phyloP scores from a whole-genome alignment of 2,113 vertebrate genomes.

The Onychostoma macrolepis region DNA sequence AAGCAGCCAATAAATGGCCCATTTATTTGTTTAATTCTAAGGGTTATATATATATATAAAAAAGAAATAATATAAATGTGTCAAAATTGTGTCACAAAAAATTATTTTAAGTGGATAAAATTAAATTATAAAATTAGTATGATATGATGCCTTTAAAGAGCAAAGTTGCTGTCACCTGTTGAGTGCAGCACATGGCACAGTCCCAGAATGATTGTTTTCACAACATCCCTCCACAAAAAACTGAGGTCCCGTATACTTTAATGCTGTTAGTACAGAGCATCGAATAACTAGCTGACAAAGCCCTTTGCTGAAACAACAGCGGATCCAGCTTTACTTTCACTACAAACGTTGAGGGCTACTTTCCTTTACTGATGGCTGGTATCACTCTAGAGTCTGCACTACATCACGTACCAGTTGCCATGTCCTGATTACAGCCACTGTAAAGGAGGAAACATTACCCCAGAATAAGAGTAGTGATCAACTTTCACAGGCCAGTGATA shows the following conservation, averaged over 20 bases:
- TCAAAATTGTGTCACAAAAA: no score
- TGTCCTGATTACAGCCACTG: slow-evolving; percentile 24
- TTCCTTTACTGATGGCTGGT: not conserved
- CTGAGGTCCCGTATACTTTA: not conserved
- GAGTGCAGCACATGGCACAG: not conserved
- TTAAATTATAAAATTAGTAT: not conserved
- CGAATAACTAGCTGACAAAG: not conserved
- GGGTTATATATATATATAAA: no score
- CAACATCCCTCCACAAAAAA: not conserved
- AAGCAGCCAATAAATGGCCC: no score
- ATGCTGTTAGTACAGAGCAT: not conserved
- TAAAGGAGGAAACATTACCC: slow-evolving; percentile 48
- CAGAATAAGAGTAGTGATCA: slow-evolving; percentile 19
- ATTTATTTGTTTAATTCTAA: not conserved
- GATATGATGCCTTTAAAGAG: not conserved
- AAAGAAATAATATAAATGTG: no score
- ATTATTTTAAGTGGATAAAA: no score
- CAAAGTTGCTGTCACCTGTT: not conserved
- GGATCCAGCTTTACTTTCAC: slow-evolving; percentile 17
- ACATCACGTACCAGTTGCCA: slow-evolving; percentile 2
- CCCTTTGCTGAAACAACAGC: not conserved
- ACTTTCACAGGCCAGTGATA: slow-evolving; percentile 38
- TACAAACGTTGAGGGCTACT: not conserved
- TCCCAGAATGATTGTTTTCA: not conserved
- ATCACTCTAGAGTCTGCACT: not conserved